Evolutionary conservation across 2,113 vertebrate species (phyloP), one percentile per base, ranked within the genome.

Genomic region (Pedionomus torquatus): DNA sequence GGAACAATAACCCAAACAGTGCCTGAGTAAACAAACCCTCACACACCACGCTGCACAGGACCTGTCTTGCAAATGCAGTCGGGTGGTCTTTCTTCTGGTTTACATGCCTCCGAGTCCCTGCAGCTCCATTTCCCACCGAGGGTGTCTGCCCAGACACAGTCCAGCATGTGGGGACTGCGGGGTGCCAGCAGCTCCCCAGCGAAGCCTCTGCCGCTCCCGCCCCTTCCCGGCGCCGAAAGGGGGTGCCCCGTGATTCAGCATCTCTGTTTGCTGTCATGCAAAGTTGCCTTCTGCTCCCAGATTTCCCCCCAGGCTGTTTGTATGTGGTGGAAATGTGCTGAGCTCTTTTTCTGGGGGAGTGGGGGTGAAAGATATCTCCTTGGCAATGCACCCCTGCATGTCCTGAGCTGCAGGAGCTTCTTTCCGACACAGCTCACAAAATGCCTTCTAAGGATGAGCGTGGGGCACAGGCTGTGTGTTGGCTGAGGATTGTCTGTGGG

Each of bases 21-120:
- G 6, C 26, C 41, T 61, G 37, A 57, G 69, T 37, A 33, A 88
- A 68, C 8, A n/a, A 86, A 25, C 39, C 10, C 69, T 85, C 48
- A n/a, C n/a, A 35, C 11, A 9, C 6, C 8, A 44, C 51, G 75
- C 58, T 49, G 4, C 2, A 3, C 31, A 60, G 48, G 11, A 17
- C 6, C 13, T 17, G n/a, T 2, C 70, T 10, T 33, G 48, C 51
- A 43, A 66, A 72, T 7, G 30, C 0, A 0, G 7, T 0, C 24
- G 61, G 60, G 20, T 52, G 31, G 24, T 10, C 84, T 69, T 64
- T 19, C 33, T 52, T 46, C 75, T 69, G 0, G 0, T 3, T 55
- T 18, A 12, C n/a, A 5, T 2, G 19, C 7, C 35, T 71, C n/a
- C 43, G 19, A 16, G 37, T 21, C n/a, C n/a, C 23, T 39, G 37